A percentile compares a stretch with the other conserved stretches of the same genome.
phyloP scores from a whole-genome alignment of 2,113 vertebrate species.

The Hemiscyllium ocellatum region DNA sequence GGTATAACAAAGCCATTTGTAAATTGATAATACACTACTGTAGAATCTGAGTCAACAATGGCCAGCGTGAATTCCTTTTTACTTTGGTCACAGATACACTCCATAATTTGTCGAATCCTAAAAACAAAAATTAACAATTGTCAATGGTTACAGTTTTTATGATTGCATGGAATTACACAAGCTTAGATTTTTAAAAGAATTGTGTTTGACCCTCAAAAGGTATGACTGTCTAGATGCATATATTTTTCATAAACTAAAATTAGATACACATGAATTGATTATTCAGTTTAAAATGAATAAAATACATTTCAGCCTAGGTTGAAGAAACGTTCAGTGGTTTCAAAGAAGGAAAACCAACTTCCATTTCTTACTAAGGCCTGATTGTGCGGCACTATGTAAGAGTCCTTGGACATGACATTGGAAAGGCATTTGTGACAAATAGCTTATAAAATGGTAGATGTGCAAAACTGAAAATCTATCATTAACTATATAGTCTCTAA shows the following conservation, averaged over 20 bases:
- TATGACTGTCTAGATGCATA: neutral
- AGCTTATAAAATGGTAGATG: neutral
- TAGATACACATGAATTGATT: neutral
- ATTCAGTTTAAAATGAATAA: neutral
- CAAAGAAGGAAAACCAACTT: neutral
- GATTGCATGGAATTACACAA: neutral
- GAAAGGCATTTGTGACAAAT: neutral
- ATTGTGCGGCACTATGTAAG: neutral
- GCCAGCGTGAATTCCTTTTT: slow-evolving; percentile 57
- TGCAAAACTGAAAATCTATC: neutral
- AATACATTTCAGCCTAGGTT: neutral
- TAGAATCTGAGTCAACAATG: slow-evolving; percentile 84
- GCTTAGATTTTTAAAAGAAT: neutral
- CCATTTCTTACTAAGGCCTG: neutral
- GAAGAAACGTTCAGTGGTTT: neutral
- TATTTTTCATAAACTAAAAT: neutral
- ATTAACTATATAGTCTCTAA: neutral
- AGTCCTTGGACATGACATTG: neutral
- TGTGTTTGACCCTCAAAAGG: neutral
- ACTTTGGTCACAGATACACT: neutral
- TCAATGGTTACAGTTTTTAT: neutral
- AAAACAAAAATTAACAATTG: slow-evolving; percentile 1
- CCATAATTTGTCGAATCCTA: slow-evolving; percentile 34
- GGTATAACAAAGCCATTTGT: slow-evolving; percentile 83
- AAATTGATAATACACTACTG: slow-evolving; percentile 84